Evolutionary conservation across 1,140 invertebrate genomes (phyloP).

Genomic region (Ceratitis capitata): DNA sequence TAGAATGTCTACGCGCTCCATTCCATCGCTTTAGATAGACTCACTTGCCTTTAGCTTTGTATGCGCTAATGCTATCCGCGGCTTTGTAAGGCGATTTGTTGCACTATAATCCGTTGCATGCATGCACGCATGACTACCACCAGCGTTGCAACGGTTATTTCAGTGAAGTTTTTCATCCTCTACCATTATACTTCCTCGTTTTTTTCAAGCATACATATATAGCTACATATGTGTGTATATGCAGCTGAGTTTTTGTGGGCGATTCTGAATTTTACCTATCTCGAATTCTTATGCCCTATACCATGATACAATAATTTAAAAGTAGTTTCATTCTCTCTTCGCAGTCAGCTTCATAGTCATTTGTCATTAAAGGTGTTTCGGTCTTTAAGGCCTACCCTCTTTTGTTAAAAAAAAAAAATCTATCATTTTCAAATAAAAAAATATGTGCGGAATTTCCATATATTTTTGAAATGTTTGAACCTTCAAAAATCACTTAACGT

Average conservation of each 20-base stretch:
- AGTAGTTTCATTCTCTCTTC: too few species aligned
- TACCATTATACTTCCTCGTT: neutral
- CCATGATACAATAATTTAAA: too few species aligned
- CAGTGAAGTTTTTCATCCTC: neutral
- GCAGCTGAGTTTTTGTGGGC: neutral
- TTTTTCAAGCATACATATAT: neutral
- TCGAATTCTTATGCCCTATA: conserved; percentile 30
- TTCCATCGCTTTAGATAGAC: too few species aligned
- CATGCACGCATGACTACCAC: conserved; percentile 18
- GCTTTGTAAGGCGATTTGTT: conserved; percentile 27
- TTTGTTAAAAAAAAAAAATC: too few species aligned
- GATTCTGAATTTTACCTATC: conserved; percentile 12
- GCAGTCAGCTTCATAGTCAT: too few species aligned
- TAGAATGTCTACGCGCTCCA: neutral
- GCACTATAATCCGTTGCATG: conserved; percentile 34
- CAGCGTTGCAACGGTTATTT: conserved; percentile 23
- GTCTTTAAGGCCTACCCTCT: too few species aligned
- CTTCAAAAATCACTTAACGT: too few species aligned
- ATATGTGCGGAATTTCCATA: too few species aligned
- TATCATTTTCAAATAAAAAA: too few species aligned
- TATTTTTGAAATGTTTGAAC: too few species aligned
- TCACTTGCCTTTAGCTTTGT: neutral
- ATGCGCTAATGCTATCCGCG: conserved; percentile 9
- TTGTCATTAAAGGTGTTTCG: too few species aligned
- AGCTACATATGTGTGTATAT: too few species aligned